phyloP scores from a whole-genome alignment of 2,797 vertebrate genomes.

The Cirrhinus molitorella region DNA sequence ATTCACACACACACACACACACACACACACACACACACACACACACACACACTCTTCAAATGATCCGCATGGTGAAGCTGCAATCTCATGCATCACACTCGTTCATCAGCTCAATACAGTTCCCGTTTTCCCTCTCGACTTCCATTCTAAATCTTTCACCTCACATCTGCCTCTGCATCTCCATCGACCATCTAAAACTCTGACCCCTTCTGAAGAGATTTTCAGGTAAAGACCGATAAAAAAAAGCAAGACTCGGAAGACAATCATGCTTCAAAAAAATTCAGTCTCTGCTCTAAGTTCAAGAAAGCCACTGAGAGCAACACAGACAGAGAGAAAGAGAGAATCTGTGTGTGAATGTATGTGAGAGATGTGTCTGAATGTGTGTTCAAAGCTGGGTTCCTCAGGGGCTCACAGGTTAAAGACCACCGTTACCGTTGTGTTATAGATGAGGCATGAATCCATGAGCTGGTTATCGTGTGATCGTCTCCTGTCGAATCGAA shows the following conservation, averaged over 20 bases:
- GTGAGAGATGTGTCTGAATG: slow-evolving; percentile 31
- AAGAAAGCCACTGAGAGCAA: slow-evolving; percentile 1
- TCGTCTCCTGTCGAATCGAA: slow-evolving; percentile 13
- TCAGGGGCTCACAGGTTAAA: slow-evolving; percentile 54
- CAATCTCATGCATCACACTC: background rate
- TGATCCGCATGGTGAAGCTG: background rate
- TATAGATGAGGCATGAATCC: background rate
- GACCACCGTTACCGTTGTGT: slow-evolving; percentile 36
- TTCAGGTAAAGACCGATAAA: background rate
- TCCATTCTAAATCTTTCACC: background rate
- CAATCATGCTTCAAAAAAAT: slow-evolving; percentile 17
- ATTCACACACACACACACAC: background rate
- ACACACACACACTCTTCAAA: background rate
- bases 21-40: background rate
- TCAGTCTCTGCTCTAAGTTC: slow-evolving; percentile 28
- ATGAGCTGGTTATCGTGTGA: slow-evolving; percentile 23
- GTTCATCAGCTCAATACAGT: background rate
- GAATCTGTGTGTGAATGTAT: slow-evolving; percentile 38
- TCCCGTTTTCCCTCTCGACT: background rate
- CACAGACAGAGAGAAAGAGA: slow-evolving; percentile 35
- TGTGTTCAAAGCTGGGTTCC: slow-evolving; percentile 14
- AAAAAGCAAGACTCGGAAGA: slow-evolving; percentile 17
- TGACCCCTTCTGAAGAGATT: background rate
- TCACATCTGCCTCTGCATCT: background rate
- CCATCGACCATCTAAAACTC: background rate